Evolutionary conservation across 2,797 vertebrate species (phyloP).

Genomic region (Macroramphosus scolopax): DNA sequence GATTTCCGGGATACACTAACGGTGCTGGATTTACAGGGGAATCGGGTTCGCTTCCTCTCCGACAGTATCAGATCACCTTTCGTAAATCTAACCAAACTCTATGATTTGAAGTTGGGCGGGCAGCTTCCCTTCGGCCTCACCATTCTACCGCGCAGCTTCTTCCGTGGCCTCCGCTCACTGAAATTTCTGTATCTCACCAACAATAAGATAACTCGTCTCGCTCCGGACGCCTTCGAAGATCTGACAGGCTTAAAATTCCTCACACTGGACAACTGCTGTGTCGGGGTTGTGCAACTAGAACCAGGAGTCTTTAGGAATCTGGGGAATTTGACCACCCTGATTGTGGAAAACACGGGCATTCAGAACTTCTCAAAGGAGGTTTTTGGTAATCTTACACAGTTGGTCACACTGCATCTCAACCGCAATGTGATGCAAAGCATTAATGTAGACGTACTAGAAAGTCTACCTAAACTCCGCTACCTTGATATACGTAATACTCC

Average conservation of each 20-base stretch:
- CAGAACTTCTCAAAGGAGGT: conserved; percentile 76
- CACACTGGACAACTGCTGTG: conserved; percentile 73
- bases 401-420: conserved; percentile 75
- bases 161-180: conserved; percentile 72
- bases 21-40: conserved; percentile 76
- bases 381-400: conserved; percentile 80
- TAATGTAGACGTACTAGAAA: conserved; percentile 60
- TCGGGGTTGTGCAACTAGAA: conserved; percentile 74
- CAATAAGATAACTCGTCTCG: conserved; percentile 72
- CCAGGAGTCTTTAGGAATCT: conserved; percentile 85
- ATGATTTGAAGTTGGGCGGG: conserved; percentile 72
- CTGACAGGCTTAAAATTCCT: conserved; percentile 74
- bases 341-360: conserved; percentile 83
- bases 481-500: conserved; percentile 82
- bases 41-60: conserved; percentile 66
- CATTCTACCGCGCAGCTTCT: conserved; percentile 69
- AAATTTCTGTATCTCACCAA: conserved; percentile 73
- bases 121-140: conserved; percentile 77
- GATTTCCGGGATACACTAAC: conserved; percentile 70
- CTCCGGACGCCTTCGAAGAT: conserved; percentile 77
- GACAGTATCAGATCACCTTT: conserved; percentile 72
- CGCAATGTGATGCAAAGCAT: conserved; percentile 80
- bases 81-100: conserved; percentile 73
- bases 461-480: conserved; percentile 75
- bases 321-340: conserved; percentile 65